These are phyloP conservation scores for Diplazon laetatorius DNA, from an alignment of 2,888 invertebrate species.

Conservation along the genomic window DNA sequence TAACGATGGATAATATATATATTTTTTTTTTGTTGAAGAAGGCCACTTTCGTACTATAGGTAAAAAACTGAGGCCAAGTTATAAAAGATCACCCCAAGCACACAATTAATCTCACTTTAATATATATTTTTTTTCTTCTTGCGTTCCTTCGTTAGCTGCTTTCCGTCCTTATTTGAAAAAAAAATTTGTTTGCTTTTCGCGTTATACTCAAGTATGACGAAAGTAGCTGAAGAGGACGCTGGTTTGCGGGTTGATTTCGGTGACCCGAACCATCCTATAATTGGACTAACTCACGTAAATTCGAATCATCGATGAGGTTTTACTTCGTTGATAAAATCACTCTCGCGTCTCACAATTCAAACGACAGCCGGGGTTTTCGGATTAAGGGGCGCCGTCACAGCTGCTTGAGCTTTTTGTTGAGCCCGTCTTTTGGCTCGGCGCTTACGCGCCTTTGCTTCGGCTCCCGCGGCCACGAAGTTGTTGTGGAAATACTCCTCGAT, in stretches of 20 bases:
- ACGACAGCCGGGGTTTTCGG: conserved; percentile 72
- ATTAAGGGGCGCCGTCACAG: conserved; percentile 74
- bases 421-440: conserved; percentile 67
- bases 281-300: conserved; percentile 30
- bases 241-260: conserved; percentile 32
- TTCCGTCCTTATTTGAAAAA: too few species aligned
- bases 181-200: too few species aligned
- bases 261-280: conserved; percentile 30
- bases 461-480: conserved; percentile 77
- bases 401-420: conserved; percentile 68
- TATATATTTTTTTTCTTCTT: neutral
- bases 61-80: conserved; percentile 41
- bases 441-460: conserved; percentile 73
- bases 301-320: conserved; percentile 16
- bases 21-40: too few species aligned
- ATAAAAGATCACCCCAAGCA: conserved; percentile 40
- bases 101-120: conserved; percentile 28
- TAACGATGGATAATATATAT: conserved; percentile 6
- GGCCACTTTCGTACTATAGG: conserved; percentile 56
- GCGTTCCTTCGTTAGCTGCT: neutral
- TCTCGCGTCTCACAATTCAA: conserved; percentile 55
- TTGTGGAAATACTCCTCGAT: conserved; percentile 83
- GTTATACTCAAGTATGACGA: conserved; percentile 39
- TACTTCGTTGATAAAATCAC: conserved; percentile 3
- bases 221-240: conserved; percentile 55